phyloP scores from a whole-genome alignment of 2,888 invertebrate species.

The Hydriomena furcata region DNA sequence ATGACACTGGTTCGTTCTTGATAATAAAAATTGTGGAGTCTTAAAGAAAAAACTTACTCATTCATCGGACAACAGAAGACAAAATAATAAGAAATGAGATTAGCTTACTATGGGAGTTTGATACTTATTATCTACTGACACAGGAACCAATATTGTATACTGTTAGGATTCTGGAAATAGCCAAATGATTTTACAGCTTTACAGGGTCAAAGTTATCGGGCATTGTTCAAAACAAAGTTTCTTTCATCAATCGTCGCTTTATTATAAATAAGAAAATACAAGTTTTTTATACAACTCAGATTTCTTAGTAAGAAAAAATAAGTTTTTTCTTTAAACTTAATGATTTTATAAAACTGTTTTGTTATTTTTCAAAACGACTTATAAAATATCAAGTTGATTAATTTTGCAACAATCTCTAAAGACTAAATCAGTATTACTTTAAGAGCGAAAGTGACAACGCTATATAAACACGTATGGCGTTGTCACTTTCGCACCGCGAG shows the following conservation, averaged over 20 bases:
- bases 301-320: no score
- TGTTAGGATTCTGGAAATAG: slow-evolving; percentile 23
- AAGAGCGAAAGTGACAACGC: no score
- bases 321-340: no score
- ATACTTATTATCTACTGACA: slow-evolving; percentile 17
- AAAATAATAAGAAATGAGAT: slow-evolving; percentile 20
- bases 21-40: slow-evolving; percentile 21
- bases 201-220: background rate
- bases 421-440: no score
- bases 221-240: slow-evolving; percentile 16
- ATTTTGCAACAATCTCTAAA: no score
- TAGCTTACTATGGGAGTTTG: slow-evolving; percentile 29
- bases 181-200: slow-evolving; percentile 26
- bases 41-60: slow-evolving; percentile 25
- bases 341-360: no score
- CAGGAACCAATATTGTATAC: slow-evolving; percentile 24
- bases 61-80: slow-evolving; percentile 15
- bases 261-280: no score
- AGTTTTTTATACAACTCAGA: background rate
- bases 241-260: no score
- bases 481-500: no score
- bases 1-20: no score
- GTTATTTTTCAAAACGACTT: background rate
- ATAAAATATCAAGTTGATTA: background rate
- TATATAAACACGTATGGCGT: no score